Conservation (phyloP, 2,888 invertebrate genomes). For the Philereme transversata region DNA sequence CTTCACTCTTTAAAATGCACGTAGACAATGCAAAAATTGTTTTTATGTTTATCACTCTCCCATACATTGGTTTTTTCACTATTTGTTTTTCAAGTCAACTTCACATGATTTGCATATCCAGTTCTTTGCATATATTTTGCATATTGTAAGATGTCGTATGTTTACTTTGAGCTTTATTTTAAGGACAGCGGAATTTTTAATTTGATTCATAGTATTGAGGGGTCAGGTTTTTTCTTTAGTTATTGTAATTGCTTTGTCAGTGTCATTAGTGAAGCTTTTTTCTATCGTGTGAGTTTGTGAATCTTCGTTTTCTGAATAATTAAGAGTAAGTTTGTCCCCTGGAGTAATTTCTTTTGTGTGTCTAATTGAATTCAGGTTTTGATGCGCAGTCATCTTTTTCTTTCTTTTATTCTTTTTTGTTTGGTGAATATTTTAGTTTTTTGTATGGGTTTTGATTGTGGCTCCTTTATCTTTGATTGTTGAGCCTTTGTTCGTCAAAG, state of each 20-base stretch:
- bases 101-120: constrained; percentile 83
- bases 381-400: constrained; percentile 74
- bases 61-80: constrained; percentile 77
- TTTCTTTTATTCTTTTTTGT: constrained; percentile 50
- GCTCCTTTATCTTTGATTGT: constrained; percentile 62
- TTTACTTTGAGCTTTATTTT: constrained; percentile 79
- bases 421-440: constrained; percentile 73
- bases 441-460: constrained; percentile 59
- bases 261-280: constrained; percentile 71
- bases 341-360: constrained; percentile 70
- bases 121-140: constrained; percentile 73
- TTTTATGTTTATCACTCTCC: constrained; percentile 75
- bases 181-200: constrained; percentile 71
- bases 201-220: constrained; percentile 68
- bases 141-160: constrained; percentile 62
- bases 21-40: constrained; percentile 77
- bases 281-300: constrained; percentile 66
- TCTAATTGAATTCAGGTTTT: constrained; percentile 81
- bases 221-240: constrained; percentile 74
- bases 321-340: constrained; percentile 77
- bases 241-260: constrained; percentile 64
- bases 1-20: constrained; percentile 64
- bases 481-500: constrained; percentile 55
- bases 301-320: constrained; percentile 68
- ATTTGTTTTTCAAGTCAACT: constrained; percentile 78